A percentile compares a stretch with the other conserved stretches of the same genome.
phyloP scores from a whole-genome alignment of 1,140 invertebrate species.

The Neocloeon triangulifer region DNA sequence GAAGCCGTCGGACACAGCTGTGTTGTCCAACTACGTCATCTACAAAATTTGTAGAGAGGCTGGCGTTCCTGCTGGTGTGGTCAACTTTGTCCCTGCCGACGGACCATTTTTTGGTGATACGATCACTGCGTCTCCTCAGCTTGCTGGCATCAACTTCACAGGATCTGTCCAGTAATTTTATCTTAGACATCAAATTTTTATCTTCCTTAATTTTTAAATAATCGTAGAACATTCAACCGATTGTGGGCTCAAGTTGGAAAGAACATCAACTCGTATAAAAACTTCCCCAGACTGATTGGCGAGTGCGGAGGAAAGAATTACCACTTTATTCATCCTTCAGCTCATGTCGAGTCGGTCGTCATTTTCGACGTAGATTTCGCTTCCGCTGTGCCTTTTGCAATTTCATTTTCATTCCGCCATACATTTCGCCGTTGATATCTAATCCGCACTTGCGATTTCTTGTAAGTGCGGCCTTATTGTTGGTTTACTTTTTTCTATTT shows the following conservation, averaged over 20 bases:
- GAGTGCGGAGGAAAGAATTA: slow-evolving; percentile 99
- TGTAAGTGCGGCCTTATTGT: too few species aligned
- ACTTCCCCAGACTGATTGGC: slow-evolving; percentile 82
- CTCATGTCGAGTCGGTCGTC: slow-evolving; percentile 63
- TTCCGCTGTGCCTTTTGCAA: too few species aligned
- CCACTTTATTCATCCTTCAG: slow-evolving; percentile 86
- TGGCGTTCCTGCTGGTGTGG: slow-evolving; percentile 83
- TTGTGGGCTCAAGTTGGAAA: slow-evolving; percentile 83
- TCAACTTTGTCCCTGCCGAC: slow-evolving; percentile 91
- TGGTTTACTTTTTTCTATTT: too few species aligned
- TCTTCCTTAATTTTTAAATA: too few species aligned
- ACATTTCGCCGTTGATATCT: too few species aligned
- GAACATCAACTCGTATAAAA: slow-evolving; percentile 66
- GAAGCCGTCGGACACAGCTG: slow-evolving; percentile 96
- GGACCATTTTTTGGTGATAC: slow-evolving; percentile 87
- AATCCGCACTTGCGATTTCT: too few species aligned
- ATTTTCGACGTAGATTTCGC: too few species aligned
- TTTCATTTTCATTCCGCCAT: too few species aligned
- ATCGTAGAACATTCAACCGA: slow-evolving; percentile 73
- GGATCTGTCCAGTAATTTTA: slow-evolving; percentile 83
- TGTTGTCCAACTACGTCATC: slow-evolving; percentile 89
- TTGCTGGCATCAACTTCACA: slow-evolving; percentile 95
- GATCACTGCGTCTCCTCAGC: slow-evolving; percentile 60
- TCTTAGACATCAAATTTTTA: too few species aligned
- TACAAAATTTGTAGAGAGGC: slow-evolving; percentile 85